A percentile compares a stretch with the other conserved stretches of the same genome.
phyloP scores from a whole-genome alignment of 2,113 vertebrate species.

The Setophaga coronata region DNA sequence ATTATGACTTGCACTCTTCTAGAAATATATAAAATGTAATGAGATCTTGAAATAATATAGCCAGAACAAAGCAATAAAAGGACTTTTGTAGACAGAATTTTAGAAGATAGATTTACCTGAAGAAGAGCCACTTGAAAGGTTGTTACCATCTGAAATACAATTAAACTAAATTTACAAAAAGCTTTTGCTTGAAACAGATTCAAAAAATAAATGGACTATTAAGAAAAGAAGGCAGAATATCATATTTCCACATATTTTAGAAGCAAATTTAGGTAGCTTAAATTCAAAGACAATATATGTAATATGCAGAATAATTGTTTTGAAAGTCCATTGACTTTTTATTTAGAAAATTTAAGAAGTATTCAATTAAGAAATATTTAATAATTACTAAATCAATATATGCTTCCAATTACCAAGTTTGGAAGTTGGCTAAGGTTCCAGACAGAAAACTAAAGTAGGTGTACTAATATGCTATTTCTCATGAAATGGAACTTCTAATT shows the following conservation, averaged over 20 bases:
- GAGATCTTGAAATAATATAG: slow-evolving; percentile 52
- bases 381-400: not conserved
- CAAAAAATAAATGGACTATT: not conserved
- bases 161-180: slow-evolving; percentile 66
- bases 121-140: slow-evolving; percentile 69
- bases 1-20: slow-evolving; percentile 8
- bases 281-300: not conserved
- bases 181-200: slow-evolving; percentile 15
- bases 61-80: slow-evolving; percentile 43
- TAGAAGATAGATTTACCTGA: slow-evolving; percentile 69
- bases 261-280: not conserved
- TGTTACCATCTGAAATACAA: slow-evolving; percentile 75
- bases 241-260: not conserved
- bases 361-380: not conserved
- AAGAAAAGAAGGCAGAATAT: not conserved
- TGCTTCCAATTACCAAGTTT: not conserved
- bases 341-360: not conserved
- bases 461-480: not conserved
- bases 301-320: not conserved
- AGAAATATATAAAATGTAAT: slow-evolving; percentile 36
- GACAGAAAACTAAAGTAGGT: not conserved
- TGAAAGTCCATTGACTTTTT: not conserved
- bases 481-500: not conserved
- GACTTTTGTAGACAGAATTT: slow-evolving; percentile 28
- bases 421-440: not conserved